phyloP scores from a whole-genome alignment of 2,888 invertebrate genomes.

The Drosophila borborema region DNA sequence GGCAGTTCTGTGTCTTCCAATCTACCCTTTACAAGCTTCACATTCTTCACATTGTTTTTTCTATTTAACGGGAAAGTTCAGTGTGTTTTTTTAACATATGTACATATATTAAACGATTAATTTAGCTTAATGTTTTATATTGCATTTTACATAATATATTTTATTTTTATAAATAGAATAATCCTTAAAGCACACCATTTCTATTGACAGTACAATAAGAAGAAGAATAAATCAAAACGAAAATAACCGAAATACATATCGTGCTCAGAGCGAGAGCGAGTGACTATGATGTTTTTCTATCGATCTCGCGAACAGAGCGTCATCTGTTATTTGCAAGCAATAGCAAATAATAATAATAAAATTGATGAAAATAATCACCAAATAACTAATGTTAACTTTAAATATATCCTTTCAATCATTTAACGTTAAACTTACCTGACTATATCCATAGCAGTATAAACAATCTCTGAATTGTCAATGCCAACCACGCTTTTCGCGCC shows the following conservation, averaged over 20 bases:
- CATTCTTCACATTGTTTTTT: slow-evolving; percentile 86
- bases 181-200: too few relatives aligned
- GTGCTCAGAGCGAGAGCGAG: too few relatives aligned
- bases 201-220: too few relatives aligned
- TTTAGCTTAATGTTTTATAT: background rate
- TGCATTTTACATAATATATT: background rate
- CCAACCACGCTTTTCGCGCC: slow-evolving; percentile 96
- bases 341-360: too few relatives aligned
- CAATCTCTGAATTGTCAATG: slow-evolving; percentile 97
- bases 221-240: too few relatives aligned
- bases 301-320: too few relatives aligned
- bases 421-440: slow-evolving; percentile 87
- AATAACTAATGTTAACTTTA: background rate
- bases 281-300: too few relatives aligned
- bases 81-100: background rate
- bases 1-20: slow-evolving; percentile 93
- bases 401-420: background rate
- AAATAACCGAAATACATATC: too few relatives aligned
- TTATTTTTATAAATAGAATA: background rate
- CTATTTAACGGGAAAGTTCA: slow-evolving; percentile 49
- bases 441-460: slow-evolving; percentile 98
- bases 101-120: background rate
- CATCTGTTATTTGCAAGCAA: too few relatives aligned
- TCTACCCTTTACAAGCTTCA: slow-evolving; percentile 93
- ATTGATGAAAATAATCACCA: background rate